Evolutionary conservation across 2,797 vertebrate genomes (phyloP).

Genomic region (Oophaga sylvatica): DNA sequence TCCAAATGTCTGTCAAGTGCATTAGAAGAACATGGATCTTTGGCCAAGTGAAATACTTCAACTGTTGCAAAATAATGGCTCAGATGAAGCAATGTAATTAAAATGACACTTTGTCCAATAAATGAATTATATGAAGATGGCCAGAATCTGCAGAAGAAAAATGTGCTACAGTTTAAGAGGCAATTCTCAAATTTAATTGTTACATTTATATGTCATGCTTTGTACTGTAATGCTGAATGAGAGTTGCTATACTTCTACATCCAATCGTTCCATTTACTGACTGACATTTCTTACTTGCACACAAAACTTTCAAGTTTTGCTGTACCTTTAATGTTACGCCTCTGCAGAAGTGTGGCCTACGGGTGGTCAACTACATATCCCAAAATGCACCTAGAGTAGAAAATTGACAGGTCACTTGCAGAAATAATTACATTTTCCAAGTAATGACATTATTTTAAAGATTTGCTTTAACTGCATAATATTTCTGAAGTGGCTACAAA

Average conservation of each 20-base stretch:
- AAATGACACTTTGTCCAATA: slow-evolving; percentile 11
- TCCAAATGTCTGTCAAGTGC: neutral
- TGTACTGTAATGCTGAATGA: neutral
- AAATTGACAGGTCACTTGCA: too few species aligned
- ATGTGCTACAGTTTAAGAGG: slow-evolving; percentile 20
- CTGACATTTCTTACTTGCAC: neutral
- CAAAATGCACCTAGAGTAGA: too few species aligned
- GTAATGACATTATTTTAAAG: too few species aligned
- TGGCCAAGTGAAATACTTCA: slow-evolving; percentile 18
- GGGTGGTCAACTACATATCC: too few species aligned
- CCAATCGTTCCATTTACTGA: neutral
- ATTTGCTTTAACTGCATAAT: too few species aligned
- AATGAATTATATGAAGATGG: slow-evolving; percentile 23
- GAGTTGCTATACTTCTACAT: too few species aligned
- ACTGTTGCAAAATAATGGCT: slow-evolving; percentile 20
- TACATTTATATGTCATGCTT: neutral
- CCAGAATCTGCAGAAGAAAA: neutral
- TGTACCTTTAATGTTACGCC: too few species aligned
- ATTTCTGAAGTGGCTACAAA: too few species aligned
- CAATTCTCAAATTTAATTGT: neutral
- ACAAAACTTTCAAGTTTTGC: neutral
- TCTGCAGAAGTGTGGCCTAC: too few species aligned
- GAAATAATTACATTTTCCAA: too few species aligned
- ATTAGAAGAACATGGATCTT: slow-evolving; percentile 8
- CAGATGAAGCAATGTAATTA: slow-evolving; percentile 21